Evolutionary conservation across 2,797 vertebrate species (phyloP).

Genomic region (Anguilla marmorata): DNA sequence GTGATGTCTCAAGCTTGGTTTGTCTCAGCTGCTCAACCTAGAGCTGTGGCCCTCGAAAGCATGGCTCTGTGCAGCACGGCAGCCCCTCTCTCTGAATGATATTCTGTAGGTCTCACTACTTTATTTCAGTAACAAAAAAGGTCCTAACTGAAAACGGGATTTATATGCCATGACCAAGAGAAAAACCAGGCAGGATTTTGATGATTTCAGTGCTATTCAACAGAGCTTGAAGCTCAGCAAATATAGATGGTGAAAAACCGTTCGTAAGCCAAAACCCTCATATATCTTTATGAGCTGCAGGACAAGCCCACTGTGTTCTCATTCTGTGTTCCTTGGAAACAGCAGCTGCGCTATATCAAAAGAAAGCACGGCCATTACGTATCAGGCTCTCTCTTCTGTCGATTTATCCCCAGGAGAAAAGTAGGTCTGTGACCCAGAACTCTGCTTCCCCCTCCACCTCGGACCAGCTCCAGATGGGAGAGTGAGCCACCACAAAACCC

Average conservation of each 20-base stretch:
- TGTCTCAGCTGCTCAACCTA: neutral
- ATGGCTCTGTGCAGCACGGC: neutral
- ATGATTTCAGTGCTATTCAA: neutral
- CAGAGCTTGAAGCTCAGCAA: neutral
- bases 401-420: neutral
- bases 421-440: neutral
- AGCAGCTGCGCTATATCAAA: neutral
- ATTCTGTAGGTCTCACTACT: neutral
- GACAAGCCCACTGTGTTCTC: neutral
- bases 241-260: neutral
- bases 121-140: neutral
- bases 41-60: neutral
- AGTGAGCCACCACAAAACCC: neutral
- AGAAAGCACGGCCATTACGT: neutral
- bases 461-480: neutral
- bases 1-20: neutral
- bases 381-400: neutral
- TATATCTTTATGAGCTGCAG: neutral
- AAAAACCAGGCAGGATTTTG: neutral
- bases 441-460: neutral
- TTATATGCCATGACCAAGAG: neutral
- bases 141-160: neutral
- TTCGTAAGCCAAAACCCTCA: neutral
- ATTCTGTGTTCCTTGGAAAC: neutral
- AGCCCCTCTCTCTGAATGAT: neutral